Evolutionary conservation across 2,888 invertebrate species (phyloP).

Genomic region (Idaea straminata): DNA sequence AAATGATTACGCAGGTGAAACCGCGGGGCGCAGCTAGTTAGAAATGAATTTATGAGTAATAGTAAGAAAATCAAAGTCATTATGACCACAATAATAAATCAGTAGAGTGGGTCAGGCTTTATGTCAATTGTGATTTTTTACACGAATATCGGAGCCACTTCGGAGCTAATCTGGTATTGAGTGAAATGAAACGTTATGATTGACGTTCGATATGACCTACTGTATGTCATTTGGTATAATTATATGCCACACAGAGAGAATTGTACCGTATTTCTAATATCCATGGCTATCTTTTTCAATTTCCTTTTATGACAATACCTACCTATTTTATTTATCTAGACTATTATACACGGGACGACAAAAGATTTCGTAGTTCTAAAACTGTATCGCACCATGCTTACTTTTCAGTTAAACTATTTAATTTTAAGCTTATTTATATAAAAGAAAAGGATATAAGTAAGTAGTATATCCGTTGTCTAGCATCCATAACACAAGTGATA

Average conservation of each 20-base stretch:
- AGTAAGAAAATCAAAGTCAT: neutral
- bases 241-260: neutral
- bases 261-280: neutral
- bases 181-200: slow-evolving; percentile 26
- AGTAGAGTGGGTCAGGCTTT: slow-evolving; percentile 27
- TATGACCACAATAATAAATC: slow-evolving; percentile 3
- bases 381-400: too few relatives aligned
- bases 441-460: too few relatives aligned
- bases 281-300: neutral
- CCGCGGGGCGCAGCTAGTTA: too few relatives aligned
- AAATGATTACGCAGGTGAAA: too few relatives aligned
- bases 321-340: neutral
- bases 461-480: too few relatives aligned
- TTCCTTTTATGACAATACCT: neutral
- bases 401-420: too few relatives aligned
- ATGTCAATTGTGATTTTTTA: slow-evolving; percentile 21
- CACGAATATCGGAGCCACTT: slow-evolving; percentile 22
- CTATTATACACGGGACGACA: too few relatives aligned
- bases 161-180: slow-evolving; percentile 29
- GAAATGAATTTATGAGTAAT: neutral
- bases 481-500: too few relatives aligned
- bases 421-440: too few relatives aligned
- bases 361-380: too few relatives aligned
- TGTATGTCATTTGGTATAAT: neutral
- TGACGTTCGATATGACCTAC: slow-evolving; percentile 8